Percentiles rank a stretch among this genome's conserved stretches.
Evolutionary conservation across 30 jellyfish, hydroid and myxozoan genomes (phyloP).

Genomic region (Phacellophora camtschatica): DNA sequence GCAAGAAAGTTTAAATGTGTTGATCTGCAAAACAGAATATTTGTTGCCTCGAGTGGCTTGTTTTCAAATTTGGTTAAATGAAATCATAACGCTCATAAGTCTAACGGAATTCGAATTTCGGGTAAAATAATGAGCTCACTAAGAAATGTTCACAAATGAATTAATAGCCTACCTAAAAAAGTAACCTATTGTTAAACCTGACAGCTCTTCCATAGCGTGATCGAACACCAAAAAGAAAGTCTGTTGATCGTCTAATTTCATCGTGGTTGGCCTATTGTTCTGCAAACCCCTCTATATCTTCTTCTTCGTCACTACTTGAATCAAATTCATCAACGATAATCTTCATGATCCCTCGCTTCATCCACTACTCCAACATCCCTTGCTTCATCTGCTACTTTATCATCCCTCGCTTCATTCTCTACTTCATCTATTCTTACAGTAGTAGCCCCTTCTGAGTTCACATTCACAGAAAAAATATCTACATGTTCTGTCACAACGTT

Average conservation of each 20-base stretch:
- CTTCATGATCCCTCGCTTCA: neutral
- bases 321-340: neutral
- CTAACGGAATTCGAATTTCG: no score
- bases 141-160: no score
- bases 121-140: no score
- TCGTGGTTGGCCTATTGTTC: neutral
- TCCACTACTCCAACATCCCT: neutral
- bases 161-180: no score
- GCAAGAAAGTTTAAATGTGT: no score
- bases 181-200: neutral
- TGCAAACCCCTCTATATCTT: neutral
- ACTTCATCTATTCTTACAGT: no score
- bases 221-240: neutral
- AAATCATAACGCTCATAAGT: no score
- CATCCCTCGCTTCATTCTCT: no score
- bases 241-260: neutral
- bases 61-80: no score
- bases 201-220: neutral
- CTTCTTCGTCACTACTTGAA: neutral
- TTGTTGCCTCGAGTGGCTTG: no score
- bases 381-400: neutral
- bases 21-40: no score
- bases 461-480: neutral
- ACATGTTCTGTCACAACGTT: neutral
- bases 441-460: no score